Evolutionary conservation across 2,888 invertebrate species (phyloP).

Genomic region (Melieria picta): DNA sequence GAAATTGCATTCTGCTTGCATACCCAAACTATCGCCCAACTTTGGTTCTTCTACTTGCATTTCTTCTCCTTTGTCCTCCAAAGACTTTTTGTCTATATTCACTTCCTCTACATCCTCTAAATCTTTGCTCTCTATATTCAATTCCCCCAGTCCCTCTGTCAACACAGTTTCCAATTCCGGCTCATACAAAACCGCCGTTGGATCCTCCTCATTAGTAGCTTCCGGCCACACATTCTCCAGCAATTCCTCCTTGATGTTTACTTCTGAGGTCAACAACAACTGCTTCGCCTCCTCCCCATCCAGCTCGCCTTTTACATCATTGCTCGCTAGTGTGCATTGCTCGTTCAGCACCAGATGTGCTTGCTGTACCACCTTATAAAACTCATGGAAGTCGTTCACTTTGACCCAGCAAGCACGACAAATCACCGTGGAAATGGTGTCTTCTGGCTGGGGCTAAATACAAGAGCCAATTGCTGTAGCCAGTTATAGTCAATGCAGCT

Average conservation of each 20-base stretch:
- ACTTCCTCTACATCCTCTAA: conserved; percentile 40
- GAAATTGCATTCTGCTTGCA: too few species aligned
- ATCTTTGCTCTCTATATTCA: conserved; percentile 40
- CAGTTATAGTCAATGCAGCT: background rate
- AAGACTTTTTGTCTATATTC: background rate
- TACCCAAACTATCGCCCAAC: too few species aligned
- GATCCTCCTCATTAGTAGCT: conserved; percentile 2
- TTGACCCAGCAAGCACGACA: conserved; percentile 61
- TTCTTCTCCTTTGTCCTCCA: background rate
- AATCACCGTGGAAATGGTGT: conserved; percentile 54
- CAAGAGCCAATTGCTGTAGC: background rate
- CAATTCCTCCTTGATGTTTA: conserved; percentile 42
- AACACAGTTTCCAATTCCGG: conserved; percentile 38
- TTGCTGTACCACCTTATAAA: conserved; percentile 58
- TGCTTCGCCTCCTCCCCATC: background rate
- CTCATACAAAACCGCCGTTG: conserved; percentile 46
- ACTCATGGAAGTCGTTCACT: conserved; percentile 59
- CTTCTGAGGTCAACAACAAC: background rate
- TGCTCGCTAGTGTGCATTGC: conserved; percentile 20
- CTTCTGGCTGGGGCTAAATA: conserved; percentile 54
- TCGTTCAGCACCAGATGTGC: conserved; percentile 53
- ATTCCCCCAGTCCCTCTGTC: conserved; percentile 38
- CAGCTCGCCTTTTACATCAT: background rate
- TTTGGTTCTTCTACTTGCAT: background rate
- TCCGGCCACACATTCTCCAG: conserved; percentile 35